Conservation (phyloP, 2,888 invertebrate genomes). For the Leptarthrus brevirostris region DNA sequence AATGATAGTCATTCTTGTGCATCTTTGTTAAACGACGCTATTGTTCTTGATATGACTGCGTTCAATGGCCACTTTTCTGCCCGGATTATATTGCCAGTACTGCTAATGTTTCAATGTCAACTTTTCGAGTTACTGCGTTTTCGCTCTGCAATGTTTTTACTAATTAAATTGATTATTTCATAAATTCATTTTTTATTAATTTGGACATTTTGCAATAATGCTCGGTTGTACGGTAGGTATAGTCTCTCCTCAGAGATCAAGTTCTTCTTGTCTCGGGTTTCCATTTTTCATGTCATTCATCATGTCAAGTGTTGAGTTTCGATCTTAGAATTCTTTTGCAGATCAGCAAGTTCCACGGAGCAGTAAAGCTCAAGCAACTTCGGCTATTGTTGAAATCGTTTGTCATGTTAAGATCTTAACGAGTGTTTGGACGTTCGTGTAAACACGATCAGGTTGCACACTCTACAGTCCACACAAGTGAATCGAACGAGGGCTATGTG, state of each 20-base stretch:
- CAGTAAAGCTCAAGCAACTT: not conserved
- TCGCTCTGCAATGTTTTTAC: too few species aligned
- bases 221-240: not conserved
- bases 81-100: not conserved
- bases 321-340: slow-evolving; percentile 21
- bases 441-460: slow-evolving; percentile 36
- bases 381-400: slow-evolving; percentile 8
- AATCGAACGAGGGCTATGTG: slow-evolving; percentile 25
- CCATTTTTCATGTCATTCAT: not conserved
- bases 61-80: slow-evolving; percentile 20
- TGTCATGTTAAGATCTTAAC: not conserved
- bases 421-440: not conserved
- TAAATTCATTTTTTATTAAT: not conserved
- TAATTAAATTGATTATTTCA: not conserved
- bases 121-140: not conserved
- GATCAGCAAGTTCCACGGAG: not conserved
- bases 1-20: not conserved
- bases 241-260: not conserved
- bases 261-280: too few species aligned
- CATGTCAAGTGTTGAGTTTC: not conserved
- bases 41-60: not conserved
- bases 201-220: not conserved
- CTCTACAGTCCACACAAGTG: not conserved
- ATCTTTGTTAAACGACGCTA: not conserved
- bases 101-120: slow-evolving; percentile 9